These are phyloP conservation scores for Typhlichthys eigenmanni DNA, from an alignment of 2,797 vertebrate genomes.

Conservation along the genomic window DNA sequence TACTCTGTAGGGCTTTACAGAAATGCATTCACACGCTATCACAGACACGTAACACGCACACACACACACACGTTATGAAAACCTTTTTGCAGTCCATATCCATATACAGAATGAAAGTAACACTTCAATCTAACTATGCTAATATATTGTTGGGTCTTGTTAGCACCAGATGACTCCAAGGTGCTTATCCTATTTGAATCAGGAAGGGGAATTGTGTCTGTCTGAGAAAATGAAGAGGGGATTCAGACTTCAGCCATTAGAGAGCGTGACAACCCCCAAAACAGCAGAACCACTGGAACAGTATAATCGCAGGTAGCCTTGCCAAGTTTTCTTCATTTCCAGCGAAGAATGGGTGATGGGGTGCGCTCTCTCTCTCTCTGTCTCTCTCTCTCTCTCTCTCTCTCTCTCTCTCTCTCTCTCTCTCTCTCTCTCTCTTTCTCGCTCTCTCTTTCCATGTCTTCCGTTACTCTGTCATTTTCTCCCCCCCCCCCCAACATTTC, in stretches of 20 bases:
- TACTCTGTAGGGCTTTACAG: slow-evolving; percentile 51
- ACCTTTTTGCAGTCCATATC: slow-evolving; percentile 13
- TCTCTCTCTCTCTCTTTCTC: slow-evolving; percentile 8
- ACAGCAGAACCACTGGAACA: slow-evolving; percentile 41
- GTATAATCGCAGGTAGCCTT: slow-evolving; percentile 53
- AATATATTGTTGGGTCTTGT: slow-evolving; percentile 34
- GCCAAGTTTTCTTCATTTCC: slow-evolving; percentile 45
- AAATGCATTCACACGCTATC: slow-evolving; percentile 30
- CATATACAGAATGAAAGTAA: no score
- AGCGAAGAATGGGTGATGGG: slow-evolving; percentile 9
- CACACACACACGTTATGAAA: slow-evolving; percentile 39
- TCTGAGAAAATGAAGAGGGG: slow-evolving; percentile 33
- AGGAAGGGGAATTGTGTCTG: slow-evolving; percentile 40
- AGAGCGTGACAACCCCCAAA: slow-evolving; percentile 33
- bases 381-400: slow-evolving; percentile 15
- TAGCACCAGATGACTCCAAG: slow-evolving; percentile 40
- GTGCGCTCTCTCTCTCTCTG: not conserved
- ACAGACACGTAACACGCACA: slow-evolving; percentile 2
- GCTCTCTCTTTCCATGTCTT: slow-evolving; percentile 24
- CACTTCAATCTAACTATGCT: slow-evolving; percentile 16
- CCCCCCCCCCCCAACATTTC: not conserved
- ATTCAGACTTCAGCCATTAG: slow-evolving; percentile 34
- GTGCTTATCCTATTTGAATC: slow-evolving; percentile 55
- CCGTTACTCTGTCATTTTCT: slow-evolving; percentile 8
- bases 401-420: not conserved